Conservation (phyloP, 2,113 vertebrate genomes). For the Myrmophylax atrothorax region DNA sequence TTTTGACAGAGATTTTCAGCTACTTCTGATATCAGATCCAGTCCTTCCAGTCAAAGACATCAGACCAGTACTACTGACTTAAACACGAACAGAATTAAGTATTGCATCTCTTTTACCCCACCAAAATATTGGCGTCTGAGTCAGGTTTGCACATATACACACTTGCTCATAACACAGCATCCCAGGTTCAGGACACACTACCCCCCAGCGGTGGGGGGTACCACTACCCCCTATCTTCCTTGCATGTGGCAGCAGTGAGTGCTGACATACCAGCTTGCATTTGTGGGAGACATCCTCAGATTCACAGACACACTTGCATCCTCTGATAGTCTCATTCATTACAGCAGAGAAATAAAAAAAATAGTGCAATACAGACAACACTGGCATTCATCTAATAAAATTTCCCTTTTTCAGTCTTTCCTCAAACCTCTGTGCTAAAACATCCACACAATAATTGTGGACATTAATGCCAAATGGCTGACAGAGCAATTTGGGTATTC, state of each 20-base stretch:
- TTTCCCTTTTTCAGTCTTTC: not conserved
- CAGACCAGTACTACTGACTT: not conserved
- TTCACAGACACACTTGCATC: not conserved
- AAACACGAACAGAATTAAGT: not conserved
- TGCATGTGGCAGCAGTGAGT: not conserved
- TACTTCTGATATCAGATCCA: not conserved
- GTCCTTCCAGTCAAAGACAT: not conserved
- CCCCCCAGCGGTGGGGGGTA: not conserved
- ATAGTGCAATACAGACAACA: not conserved
- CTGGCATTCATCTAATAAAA: not conserved
- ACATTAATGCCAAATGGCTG: not conserved
- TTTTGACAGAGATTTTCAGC: slow-evolving; percentile 27
- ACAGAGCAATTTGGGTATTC: not conserved
- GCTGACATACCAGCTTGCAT: not conserved
- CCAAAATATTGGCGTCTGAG: not conserved
- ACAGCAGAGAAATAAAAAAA: not conserved
- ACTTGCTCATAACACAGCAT: not conserved
- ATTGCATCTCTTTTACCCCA: not conserved
- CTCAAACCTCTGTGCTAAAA: not conserved
- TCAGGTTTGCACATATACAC: accelerated
- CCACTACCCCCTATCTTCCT: too few relatives aligned
- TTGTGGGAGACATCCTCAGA: not conserved
- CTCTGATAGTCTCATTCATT: not conserved
- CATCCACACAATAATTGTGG: not conserved
- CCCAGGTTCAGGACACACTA: not conserved